Evolutionary conservation across 2,113 vertebrate species (phyloP).

Genomic region (Podarcis muralis): DNA sequence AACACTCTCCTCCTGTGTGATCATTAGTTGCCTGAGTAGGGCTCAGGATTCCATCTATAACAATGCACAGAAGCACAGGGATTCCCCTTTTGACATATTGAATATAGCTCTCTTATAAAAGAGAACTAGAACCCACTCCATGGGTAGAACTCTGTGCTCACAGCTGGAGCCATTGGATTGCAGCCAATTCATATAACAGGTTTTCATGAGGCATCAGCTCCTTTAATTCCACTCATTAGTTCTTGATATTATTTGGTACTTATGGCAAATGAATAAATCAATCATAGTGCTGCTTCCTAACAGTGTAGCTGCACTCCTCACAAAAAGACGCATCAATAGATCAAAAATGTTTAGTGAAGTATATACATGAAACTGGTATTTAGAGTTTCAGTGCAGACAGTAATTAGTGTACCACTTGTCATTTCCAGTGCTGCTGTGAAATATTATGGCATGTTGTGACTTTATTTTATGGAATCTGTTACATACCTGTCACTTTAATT

Average conservation of each 20-base stretch:
- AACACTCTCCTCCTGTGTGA: not conserved
- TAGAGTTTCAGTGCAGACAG: conserved; percentile 64
- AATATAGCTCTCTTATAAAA: not conserved
- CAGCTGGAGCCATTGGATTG: conserved; percentile 1
- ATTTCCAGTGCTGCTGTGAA: conserved; percentile 69
- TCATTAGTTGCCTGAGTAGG: not conserved
- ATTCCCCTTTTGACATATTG: not conserved
- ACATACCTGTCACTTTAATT: conserved; percentile 75
- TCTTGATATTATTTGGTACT: conserved; percentile 56
- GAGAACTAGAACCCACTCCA: not conserved
- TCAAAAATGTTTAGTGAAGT: conserved; percentile 63
- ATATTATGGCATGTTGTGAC: conserved; percentile 78
- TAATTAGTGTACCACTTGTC: conserved; percentile 68
- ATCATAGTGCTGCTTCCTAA: conserved; percentile 54
- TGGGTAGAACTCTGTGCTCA: not conserved
- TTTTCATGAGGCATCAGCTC: conserved; percentile 34
- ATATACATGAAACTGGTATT: conserved; percentile 66
- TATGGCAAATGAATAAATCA: conserved; percentile 61
- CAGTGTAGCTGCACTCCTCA: conserved; percentile 46
- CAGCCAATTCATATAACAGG: conserved; percentile 2
- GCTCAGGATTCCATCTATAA: not conserved
- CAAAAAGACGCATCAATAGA: conserved; percentile 57
- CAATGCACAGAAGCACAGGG: not conserved
- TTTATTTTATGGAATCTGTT: conserved; percentile 72
- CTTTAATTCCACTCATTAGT: conserved; percentile 51